Conservation (phyloP, 2,113 vertebrate genomes). For the Sapajus apella region DNA sequence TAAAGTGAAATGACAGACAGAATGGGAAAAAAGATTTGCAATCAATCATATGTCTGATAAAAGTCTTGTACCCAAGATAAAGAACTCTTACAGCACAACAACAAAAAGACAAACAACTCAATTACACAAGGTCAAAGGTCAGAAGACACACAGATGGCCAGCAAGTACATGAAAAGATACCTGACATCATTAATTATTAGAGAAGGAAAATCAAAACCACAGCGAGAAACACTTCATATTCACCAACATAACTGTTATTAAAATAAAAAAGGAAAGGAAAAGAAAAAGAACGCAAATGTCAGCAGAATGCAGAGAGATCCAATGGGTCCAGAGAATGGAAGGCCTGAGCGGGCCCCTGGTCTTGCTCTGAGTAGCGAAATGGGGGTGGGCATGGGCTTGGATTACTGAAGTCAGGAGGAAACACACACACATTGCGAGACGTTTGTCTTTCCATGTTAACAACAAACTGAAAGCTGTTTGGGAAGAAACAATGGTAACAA, state of each 20-base stretch:
- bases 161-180: neutral
- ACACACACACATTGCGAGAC: neutral
- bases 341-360: too few relatives aligned
- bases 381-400: too few relatives aligned
- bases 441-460: neutral
- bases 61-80: neutral
- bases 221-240: neutral
- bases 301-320: neutral
- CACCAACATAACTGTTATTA: neutral
- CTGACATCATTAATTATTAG: neutral
- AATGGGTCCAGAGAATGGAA: too few relatives aligned
- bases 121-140: neutral
- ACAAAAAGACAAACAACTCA: neutral
- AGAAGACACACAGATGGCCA: neutral
- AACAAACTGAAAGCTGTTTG: neutral
- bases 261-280: neutral
- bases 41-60: neutral
- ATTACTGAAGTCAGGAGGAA: neutral
- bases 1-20: neutral
- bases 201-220: neutral
- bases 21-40: neutral
- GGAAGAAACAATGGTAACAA: neutral
- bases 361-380: neutral
- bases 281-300: neutral
- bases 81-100: neutral